These are phyloP conservation scores for Propithecus deckenii DNA, from an alignment of 2,797 vertebrate species.

Conservation along the genomic window DNA sequence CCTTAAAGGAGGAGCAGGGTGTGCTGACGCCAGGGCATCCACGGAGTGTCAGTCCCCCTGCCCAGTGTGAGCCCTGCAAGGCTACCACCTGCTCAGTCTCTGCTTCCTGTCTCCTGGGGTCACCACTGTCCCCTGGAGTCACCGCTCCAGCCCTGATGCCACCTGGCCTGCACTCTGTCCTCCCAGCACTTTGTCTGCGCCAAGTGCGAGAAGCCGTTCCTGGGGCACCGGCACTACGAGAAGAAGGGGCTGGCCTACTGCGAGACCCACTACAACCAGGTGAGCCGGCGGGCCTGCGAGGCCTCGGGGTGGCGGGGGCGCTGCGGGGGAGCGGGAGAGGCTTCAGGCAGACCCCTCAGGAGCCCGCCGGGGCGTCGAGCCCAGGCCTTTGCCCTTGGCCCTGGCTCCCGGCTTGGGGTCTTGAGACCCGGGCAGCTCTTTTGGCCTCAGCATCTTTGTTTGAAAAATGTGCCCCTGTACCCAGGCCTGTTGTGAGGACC, in stretches of 20 bases:
- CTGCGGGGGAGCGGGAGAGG: not conserved
- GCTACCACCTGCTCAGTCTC: not conserved
- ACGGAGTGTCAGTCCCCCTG: fast-evolving
- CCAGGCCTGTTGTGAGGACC: not conserved
- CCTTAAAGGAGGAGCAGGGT: fast-evolving
- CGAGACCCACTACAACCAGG: slow-evolving; percentile 89
- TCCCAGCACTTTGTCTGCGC: slow-evolving; percentile 88
- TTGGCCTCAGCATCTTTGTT: not conserved
- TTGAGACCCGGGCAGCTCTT: not conserved
- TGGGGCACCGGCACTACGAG: slow-evolving; percentile 88
- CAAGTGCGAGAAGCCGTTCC: slow-evolving; percentile 88
- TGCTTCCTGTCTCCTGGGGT: not conserved
- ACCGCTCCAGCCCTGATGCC: not conserved
- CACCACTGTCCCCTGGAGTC: not conserved
- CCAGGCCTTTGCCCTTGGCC: not conserved
- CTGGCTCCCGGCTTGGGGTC: not conserved
- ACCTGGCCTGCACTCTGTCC: fast-evolving
- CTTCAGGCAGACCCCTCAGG: not conserved
- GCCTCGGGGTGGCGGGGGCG: fast-evolving
- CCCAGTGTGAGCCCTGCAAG: not conserved
- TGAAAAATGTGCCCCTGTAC: not conserved
- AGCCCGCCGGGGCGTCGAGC: too few relatives aligned
- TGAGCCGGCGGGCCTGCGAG: too few relatives aligned
- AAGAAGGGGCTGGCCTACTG: slow-evolving; percentile 88
- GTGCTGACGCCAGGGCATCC: too few relatives aligned